Base-by-base conservation (phyloP, 1,140 invertebrate species). In the Drosophila baimaii region DNA sequence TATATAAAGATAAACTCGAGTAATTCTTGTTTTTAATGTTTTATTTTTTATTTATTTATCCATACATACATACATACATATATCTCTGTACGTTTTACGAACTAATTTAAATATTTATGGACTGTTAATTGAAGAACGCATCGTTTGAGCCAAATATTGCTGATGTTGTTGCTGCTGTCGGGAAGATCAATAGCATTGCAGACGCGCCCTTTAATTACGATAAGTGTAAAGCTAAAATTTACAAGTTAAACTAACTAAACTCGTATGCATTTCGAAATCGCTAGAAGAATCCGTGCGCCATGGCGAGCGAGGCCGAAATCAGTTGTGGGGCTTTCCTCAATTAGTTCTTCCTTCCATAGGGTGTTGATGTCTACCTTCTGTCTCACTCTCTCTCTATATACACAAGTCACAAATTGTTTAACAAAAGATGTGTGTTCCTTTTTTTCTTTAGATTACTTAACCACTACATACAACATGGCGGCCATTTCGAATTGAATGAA, bases 81-180 rank as follows among this genome's bases (percentile, higher is more conserved):
- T 79, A 81, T 83, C 61, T 80, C 77, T 84, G 64, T 88, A 89
- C 37, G 77, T 75, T 71, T 72, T 88, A 88, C 56, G 43, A 89
- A 69, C 84, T 88, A 88, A 84, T 86, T 88, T 88, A 88, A 88
- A 88, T 88, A 88, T 88, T 88, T 88, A 88, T 88, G 84, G 84
- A 88, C 84, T 88, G 84, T 89, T 89, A 89, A 63, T 79, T 89
- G 61, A 72, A 77, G 76, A 83, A 79, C 84, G 74, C 56, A 61
- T 63, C 74, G 19, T 35, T 56, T 37, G 56, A 29, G 44, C 58
- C 44, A 33, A 63, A 41, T 64, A 39, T 41, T 76, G 70, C 43
- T 69, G 79, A 44, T 70, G 73, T 69, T 72, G 52, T 25, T 29
- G 29, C 23, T 43, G 35, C 37, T 41, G 41, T 25, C 47, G 37